Evolutionary conservation across 2,113 vertebrate genomes (phyloP), one percentile per base, ranked within the genome.

Genomic region (Nothoprocta perdicaria): DNA sequence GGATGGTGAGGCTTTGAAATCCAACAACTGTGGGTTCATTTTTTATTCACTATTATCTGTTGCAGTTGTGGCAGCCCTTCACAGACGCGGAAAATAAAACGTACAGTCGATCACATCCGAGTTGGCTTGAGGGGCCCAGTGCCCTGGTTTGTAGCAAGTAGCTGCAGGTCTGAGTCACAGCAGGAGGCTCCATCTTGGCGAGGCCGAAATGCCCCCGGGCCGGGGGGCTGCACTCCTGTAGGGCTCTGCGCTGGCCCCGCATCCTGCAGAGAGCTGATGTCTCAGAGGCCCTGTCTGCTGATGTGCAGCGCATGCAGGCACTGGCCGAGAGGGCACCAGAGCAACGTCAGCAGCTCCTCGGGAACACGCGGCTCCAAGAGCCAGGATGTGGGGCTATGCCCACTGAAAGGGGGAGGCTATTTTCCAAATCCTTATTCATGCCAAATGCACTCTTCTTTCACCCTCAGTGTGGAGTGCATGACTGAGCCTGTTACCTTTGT

Each of bases 401-500:
- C 35, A 13, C 35, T 66, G 71, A 21, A 82, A 92, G 7, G 10
- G 4, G 46, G 12, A 90, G 26, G 43, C 13, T 76, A 40, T 65
- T 84, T 89, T 81, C 66, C 62, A 84, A 69, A 63, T 46, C 26
- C 11, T 89, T 78, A 52, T 57, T 66, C 40, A 45, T 27, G n/a
- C 43, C 74, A 79, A 69, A 62, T 53, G 84, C 66, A 57, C 13
- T 60, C 17, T 58, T 35, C 58, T 83, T 79, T 84, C 55, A 81
- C 17, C n/a, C 66, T 65, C 84, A 38, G 58, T 10, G 48, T 9
- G 11, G 17, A 63, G 53, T 83, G 82, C 6, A 0, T 81, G 92
- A 81, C 86, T 40, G 21, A 93, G 62, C 57, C 79, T 84, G 66
- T 76, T 93, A 79, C 81, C 66, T 93, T 90, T 86, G 87, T 60